Evolutionary conservation across 1,140 invertebrate genomes (phyloP).

Genomic region (Eubasilissa regina): DNA sequence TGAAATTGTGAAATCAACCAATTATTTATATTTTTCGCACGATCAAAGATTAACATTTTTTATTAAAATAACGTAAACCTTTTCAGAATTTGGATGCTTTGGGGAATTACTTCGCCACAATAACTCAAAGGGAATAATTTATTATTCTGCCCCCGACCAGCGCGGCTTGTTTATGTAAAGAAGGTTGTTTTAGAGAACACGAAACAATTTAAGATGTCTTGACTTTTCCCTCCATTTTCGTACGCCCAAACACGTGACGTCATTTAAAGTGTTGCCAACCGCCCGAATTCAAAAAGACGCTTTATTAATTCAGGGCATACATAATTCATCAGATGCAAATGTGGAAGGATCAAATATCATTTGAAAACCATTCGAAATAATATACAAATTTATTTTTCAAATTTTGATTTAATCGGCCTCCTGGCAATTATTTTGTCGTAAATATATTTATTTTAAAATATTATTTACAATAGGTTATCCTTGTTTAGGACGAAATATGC

Average conservation of each 20-base stretch:
- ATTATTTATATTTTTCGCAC: no score
- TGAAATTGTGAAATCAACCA: no score
- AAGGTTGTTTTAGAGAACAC: constrained; percentile 17
- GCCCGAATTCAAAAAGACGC: constrained; percentile 26
- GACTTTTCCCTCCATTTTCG: not conserved
- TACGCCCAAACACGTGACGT: constrained; percentile 1
- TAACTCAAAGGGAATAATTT: not conserved
- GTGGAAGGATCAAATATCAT: not conserved
- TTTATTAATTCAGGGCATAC: constrained; percentile 35
- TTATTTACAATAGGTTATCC: no score
- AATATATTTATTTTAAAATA: no score
- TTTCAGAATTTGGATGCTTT: no score
- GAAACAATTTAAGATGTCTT: constrained; percentile 11
- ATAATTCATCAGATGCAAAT: constrained; percentile 47
- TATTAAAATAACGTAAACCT: no score
- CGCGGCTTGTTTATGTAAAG: constrained; percentile 26
- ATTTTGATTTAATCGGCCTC: not conserved
- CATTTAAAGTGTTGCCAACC: constrained; percentile 30
- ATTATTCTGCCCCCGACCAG: constrained; percentile 11
- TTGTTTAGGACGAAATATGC: no score
- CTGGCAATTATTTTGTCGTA: no score
- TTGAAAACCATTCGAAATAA: not conserved
- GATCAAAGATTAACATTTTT: no score
- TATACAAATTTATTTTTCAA: not conserved
- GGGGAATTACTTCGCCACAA: no score